Conservation (phyloP, 2,888 invertebrate genomes). For the Thysanoteuthis rhombus region DNA sequence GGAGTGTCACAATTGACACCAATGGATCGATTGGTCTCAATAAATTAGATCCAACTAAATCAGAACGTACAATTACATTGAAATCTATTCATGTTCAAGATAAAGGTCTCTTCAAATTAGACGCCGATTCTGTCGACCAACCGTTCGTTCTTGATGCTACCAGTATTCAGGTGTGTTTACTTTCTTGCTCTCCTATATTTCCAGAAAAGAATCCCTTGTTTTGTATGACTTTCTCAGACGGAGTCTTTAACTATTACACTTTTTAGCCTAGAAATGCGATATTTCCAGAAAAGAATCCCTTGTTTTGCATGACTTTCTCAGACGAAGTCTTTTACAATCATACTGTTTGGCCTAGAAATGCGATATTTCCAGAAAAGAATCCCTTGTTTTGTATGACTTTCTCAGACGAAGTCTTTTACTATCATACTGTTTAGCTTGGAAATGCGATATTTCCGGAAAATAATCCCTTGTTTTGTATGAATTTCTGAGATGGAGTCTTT, state of each 20-base stretch:
- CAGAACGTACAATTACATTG: conserved; percentile 40
- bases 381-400: too few species aligned
- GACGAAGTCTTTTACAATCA: too few species aligned
- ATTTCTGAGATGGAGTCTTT: too few species aligned
- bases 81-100: conserved; percentile 53
- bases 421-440: too few species aligned
- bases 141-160: conserved; percentile 44
- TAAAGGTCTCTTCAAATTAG: conserved; percentile 48
- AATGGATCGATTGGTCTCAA: conserved; percentile 47
- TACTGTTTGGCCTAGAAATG: too few species aligned
- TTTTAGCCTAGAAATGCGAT: too few species aligned
- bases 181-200: background rate
- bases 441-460: background rate
- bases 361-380: too few species aligned
- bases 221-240: background rate
- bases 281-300: too few species aligned
- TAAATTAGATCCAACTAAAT: conserved; percentile 20
- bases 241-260: too few species aligned
- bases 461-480: too few species aligned
- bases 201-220: background rate
- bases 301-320: too few species aligned
- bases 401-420: too few species aligned
- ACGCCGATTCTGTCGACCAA: background rate
- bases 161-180: conserved; percentile 40
- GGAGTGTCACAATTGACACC: conserved; percentile 45